Percentiles rank a stretch among this genome's conserved stretches.
phyloP scores from a whole-genome alignment of 2,888 invertebrate species.

The Cerastis leucographa region DNA sequence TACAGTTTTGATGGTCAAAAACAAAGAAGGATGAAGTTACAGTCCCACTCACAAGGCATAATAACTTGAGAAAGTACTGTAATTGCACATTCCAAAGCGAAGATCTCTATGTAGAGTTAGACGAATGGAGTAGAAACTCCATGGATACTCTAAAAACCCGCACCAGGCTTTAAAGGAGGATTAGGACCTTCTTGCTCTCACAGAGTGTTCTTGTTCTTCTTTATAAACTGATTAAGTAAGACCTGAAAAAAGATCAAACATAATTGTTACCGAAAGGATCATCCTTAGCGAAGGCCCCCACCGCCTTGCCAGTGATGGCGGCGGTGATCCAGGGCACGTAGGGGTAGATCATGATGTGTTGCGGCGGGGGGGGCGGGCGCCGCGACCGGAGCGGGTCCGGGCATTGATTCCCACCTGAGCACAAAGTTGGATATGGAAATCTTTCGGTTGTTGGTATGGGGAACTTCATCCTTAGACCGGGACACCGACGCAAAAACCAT shows the following conservation, averaged over 20 bases:
- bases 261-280: slow-evolving; percentile 83
- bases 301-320: slow-evolving; percentile 82
- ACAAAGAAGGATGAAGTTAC: too few relatives aligned
- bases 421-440: background rate
- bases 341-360: slow-evolving; percentile 79
- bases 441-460: too few relatives aligned
- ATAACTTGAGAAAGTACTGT: too few relatives aligned
- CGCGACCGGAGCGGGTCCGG: slow-evolving; percentile 80
- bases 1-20: too few relatives aligned
- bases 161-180: background rate
- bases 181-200: background rate
- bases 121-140: too few relatives aligned
- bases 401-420: slow-evolving; percentile 77
- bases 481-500: too few relatives aligned
- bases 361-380: slow-evolving; percentile 75
- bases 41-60: too few relatives aligned
- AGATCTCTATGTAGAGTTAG: too few relatives aligned
- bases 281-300: slow-evolving; percentile 79
- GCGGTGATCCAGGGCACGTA: slow-evolving; percentile 86
- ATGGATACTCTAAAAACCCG: background rate
- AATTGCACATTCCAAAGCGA: too few relatives aligned
- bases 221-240: background rate
- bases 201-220: background rate
- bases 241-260: background rate
- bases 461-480: too few relatives aligned